Percentiles rank a stretch among this genome's conserved stretches.
These are phyloP conservation scores for Megalopta genalis DNA, from an alignment of 1,140 invertebrate genomes.

Conservation along the genomic window DNA sequence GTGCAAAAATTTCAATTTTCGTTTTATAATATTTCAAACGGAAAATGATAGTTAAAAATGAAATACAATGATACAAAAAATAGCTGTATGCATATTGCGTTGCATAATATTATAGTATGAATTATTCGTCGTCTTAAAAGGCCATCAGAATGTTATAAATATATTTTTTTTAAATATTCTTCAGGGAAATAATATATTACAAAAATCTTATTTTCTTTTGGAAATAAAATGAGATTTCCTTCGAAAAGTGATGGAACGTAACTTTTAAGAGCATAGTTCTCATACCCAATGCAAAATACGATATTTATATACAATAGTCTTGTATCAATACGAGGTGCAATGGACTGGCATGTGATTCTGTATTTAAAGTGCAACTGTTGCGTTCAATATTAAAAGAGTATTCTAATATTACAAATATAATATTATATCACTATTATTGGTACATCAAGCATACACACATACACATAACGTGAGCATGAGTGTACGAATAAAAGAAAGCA, in stretches of 20 bases:
- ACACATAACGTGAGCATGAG: conserved; percentile 14
- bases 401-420: conserved; percentile 74
- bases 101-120: not conserved
- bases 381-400: conserved; percentile 73
- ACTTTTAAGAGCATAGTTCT: conserved; percentile 37
- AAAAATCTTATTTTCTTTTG: no score
- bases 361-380: conserved; percentile 78
- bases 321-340: conserved; percentile 65
- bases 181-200: not conserved
- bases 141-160: no score
- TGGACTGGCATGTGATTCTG: conserved; percentile 77
- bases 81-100: not conserved
- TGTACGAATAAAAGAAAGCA: not conserved
- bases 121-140: not conserved
- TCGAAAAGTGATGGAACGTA: conserved; percentile 25
- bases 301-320: conserved; percentile 68
- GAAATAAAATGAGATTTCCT: not conserved
- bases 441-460: conserved; percentile 52
- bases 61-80: not conserved
- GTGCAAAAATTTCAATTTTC: not conserved
- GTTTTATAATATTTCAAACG: not conserved
- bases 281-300: conserved; percentile 51
- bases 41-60: not conserved
- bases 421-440: conserved; percentile 70
- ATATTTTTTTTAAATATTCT: not conserved